phyloP scores from a whole-genome alignment of 2,113 vertebrate species.

The Sorex fumeus region DNA sequence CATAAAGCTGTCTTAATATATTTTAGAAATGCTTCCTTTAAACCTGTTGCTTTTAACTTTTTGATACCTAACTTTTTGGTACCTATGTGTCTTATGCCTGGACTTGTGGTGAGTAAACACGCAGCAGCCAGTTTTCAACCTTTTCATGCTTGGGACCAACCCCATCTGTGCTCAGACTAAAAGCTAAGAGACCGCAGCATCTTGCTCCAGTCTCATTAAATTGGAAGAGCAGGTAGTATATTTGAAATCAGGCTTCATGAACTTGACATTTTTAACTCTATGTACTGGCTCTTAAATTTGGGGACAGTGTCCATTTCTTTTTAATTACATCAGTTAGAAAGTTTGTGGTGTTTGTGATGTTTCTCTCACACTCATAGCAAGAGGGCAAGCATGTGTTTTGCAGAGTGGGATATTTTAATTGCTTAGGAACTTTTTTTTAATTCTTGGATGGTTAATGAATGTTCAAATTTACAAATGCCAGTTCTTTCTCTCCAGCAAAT shows the following conservation, averaged over 20 bases:
- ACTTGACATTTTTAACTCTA: conserved; percentile 61
- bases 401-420: conserved; percentile 50
- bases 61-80: too few species aligned
- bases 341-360: conserved; percentile 70
- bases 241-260: conserved; percentile 67
- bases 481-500: conserved; percentile 93
- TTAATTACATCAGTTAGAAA: conserved; percentile 48
- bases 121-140: too few species aligned
- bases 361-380: conserved; percentile 36
- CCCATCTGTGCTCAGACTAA: too few species aligned
- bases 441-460: conserved; percentile 65
- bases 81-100: too few species aligned
- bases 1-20: neutral
- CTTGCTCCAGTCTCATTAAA: conserved; percentile 45
- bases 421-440: conserved; percentile 52
- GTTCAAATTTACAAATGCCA: conserved; percentile 76
- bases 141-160: too few species aligned
- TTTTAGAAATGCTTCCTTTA: conserved; percentile 33
- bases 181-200: neutral
- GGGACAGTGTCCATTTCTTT: neutral
- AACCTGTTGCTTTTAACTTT: neutral
- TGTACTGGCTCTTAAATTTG: conserved; percentile 55
- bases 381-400: conserved; percentile 41
- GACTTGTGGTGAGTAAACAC: too few species aligned
- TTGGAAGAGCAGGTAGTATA: conserved; percentile 44